Conservation (phyloP, 2,113 vertebrate species). For the Malurus elegans region DNA sequence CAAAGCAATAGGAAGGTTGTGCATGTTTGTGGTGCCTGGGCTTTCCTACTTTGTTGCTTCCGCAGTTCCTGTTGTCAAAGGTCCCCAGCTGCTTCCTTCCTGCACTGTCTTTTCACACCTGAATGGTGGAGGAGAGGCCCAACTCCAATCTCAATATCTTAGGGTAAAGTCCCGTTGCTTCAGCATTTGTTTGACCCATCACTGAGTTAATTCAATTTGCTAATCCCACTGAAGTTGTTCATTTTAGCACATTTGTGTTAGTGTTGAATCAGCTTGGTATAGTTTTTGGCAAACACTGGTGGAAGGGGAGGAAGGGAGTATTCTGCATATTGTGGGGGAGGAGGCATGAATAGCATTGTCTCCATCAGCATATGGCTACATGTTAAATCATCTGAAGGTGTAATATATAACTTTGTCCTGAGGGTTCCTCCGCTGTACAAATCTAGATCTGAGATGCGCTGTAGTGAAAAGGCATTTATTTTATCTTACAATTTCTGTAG, state of each 20-base stretch:
- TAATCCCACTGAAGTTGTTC: neutral
- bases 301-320: neutral
- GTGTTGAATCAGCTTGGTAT: neutral
- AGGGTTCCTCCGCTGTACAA: neutral
- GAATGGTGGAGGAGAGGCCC: neutral
- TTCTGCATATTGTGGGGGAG: conserved; percentile 20
- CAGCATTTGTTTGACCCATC: neutral
- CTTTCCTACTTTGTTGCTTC: neutral
- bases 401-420: neutral
- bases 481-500: neutral
- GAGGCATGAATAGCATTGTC: neutral
- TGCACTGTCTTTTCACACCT: neutral
- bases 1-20: neutral
- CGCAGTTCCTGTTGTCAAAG: neutral
- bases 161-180: neutral
- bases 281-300: neutral
- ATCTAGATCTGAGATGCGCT: neutral
- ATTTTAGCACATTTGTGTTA: neutral
- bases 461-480: neutral
- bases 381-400: neutral
- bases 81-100: neutral
- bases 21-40: accelerated
- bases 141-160: neutral
- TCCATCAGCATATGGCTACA: conserved; percentile 3
- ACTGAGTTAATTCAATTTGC: neutral